These are phyloP conservation scores for Aleadryas rufinucha DNA, from an alignment of 2,113 vertebrate genomes.

Conservation along the genomic window DNA sequence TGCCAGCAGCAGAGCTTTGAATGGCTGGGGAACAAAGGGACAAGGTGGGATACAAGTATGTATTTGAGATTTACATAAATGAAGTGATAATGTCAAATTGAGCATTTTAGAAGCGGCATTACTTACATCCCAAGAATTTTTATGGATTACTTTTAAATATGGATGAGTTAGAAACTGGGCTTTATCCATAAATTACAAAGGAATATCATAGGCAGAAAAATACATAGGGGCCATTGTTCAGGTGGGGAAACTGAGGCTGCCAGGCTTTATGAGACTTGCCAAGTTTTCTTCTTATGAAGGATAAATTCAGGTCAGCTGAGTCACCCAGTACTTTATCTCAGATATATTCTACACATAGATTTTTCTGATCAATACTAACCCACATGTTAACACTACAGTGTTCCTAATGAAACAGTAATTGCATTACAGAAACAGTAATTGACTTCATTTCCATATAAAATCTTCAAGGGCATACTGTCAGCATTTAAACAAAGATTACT, in stretches of 20 bases:
- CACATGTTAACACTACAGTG: not conserved
- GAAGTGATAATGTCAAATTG: not conserved
- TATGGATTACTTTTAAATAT: not conserved
- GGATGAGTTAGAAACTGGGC: not conserved
- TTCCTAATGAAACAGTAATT: slow-evolving; percentile 31
- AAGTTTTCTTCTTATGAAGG: not conserved
- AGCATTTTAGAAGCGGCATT: not conserved
- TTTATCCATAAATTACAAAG: not conserved
- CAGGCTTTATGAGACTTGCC: not conserved
- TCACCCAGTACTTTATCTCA: not conserved
- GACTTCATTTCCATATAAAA: slow-evolving; percentile 48
- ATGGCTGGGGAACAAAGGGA: not conserved
- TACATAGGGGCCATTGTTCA: not conserved
- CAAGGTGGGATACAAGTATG: not conserved
- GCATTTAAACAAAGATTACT: slow-evolving; percentile 24
- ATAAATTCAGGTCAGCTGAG: not conserved
- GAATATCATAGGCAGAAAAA: not conserved
- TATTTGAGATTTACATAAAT: not conserved
- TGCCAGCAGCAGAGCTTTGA: not conserved
- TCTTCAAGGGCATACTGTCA: slow-evolving; percentile 2
- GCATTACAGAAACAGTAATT: slow-evolving; percentile 16
- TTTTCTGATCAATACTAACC: slow-evolving; percentile 7
- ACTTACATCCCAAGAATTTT: not conserved
- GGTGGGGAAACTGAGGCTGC: not conserved
- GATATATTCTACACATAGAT: not conserved